These are phyloP conservation scores for Dryocosmus kuriphilus DNA, from an alignment of 2,888 invertebrate species.

Conservation along the genomic window DNA sequence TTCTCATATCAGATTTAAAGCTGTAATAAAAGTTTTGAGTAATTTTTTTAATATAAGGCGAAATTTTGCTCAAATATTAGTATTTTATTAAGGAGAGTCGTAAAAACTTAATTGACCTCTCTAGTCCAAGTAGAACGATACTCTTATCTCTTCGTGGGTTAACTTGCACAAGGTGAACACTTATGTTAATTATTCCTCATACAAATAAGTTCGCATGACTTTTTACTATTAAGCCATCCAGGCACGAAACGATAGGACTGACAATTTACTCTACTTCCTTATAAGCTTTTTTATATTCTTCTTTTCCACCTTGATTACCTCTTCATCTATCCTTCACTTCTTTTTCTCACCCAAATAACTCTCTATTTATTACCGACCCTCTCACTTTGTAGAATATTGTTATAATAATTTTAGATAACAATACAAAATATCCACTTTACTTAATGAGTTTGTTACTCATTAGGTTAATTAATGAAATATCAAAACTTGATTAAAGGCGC, in stretches of 20 bases:
- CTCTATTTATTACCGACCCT: not conserved
- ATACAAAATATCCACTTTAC: not conserved
- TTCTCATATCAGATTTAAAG: not conserved
- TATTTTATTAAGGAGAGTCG: conserved; percentile 47
- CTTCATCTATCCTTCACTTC: conserved; percentile 9
- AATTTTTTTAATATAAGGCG: not conserved
- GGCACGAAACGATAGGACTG: conserved; percentile 58
- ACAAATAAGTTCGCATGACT: conserved; percentile 69
- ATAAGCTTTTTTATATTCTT: conserved; percentile 44
- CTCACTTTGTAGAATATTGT: not conserved
- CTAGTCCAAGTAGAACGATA: conserved; percentile 39
- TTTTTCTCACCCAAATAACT: not conserved
- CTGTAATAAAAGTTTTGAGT: not conserved
- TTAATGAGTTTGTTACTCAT: not conserved
- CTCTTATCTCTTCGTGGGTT: conserved; percentile 1
- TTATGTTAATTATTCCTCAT: conserved; percentile 69
- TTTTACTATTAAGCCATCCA: conserved; percentile 60
- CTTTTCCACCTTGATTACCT: conserved; percentile 40
- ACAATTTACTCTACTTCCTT: conserved; percentile 47
- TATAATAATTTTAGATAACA: not conserved
- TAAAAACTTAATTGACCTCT: conserved; percentile 48
- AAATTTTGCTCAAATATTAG: conserved; percentile 41
- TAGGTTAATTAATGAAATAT: not conserved
- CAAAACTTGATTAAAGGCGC: not conserved
- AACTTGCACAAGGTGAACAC: conserved; percentile 53